Base-by-base conservation (phyloP, 2,113 vertebrate species). In the Forbesichthys agassizii region DNA sequence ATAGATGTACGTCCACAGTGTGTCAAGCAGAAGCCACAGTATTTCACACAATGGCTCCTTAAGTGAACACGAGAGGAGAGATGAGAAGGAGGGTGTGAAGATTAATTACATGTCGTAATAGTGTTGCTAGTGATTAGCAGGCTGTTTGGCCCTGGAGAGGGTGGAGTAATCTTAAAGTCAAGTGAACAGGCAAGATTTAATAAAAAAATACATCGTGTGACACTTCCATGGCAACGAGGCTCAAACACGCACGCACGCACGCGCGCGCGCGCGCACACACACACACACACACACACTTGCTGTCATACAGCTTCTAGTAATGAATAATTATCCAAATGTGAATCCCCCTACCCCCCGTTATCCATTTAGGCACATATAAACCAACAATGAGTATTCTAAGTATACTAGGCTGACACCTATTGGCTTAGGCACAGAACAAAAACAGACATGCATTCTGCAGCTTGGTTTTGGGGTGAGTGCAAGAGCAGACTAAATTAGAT, bases 81-180 rank as follows among this genome's bases (percentile, higher is more conserved):
- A 61, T 68, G 79, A 66, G 77, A 33, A 59, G 53, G 61, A 52
- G 11, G 9, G 48, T 33, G 11, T 66, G 14, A 46, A 33, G 48
- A 69, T 64, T 71, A 48, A 67, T 65, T 69, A 47, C 47, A 51
- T 63, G 54, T 66, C 64, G 64, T 69, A n/a, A 68, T 70, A 69
- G 51, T 68, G 36, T 57, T 61, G 63, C 48, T 63, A 8, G 61
- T 63, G 68, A 78, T 57, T 60, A 63, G 61, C 47, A 49, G 6
- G 27, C 72, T 57, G 12, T 54, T 81, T 53, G n/a, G 16, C 16
- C 56, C 51, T 51, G 48, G 9, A 62, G 61, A 71, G 11, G 13
- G n/a, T 11, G 20, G 48, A 64, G 49, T 5, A 52, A 51, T 57
- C 20, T 51, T 55, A 1, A 70, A 36, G 27, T 10, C 13, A 16